These are phyloP conservation scores for Bambusicola thoracicus DNA, from an alignment of 2,113 vertebrate species.

Conservation along the genomic window DNA sequence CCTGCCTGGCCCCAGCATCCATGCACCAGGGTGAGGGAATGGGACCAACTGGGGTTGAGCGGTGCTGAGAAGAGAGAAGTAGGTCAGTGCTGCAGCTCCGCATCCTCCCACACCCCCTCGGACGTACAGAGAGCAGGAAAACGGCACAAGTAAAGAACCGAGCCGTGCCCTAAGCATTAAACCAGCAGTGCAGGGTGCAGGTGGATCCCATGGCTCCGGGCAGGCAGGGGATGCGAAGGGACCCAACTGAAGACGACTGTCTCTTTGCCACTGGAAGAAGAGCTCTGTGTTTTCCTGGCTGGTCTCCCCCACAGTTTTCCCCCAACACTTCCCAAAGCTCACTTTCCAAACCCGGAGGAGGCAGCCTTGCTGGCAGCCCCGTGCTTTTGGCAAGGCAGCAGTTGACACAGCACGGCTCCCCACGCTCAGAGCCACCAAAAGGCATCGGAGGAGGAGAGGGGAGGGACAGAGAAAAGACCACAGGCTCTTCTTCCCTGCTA, in stretches of 20 bases:
- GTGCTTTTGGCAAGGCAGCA: slow-evolving; percentile 26
- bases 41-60: accelerated
- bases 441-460: background rate
- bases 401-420: background rate
- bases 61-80: background rate
- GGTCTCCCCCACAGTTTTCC: slow-evolving; percentile 43
- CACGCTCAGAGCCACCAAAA: background rate
- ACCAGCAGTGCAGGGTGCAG: background rate
- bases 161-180: background rate
- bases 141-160: background rate
- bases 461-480: background rate
- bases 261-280: background rate
- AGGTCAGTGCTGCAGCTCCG: background rate
- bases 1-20: background rate
- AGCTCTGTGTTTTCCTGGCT: slow-evolving; percentile 50
- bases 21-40: background rate
- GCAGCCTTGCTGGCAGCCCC: background rate
- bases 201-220: background rate
- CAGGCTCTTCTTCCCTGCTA: accelerated
- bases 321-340: slow-evolving; percentile 21
- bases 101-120: background rate
- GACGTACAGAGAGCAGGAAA: background rate
- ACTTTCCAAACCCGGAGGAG: background rate
- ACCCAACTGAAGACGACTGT: background rate
- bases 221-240: accelerated